Evolutionary conservation across 2,888 invertebrate genomes (phyloP), one percentile per base, ranked within the genome.

Genomic region (Drosophila yooni): DNA sequence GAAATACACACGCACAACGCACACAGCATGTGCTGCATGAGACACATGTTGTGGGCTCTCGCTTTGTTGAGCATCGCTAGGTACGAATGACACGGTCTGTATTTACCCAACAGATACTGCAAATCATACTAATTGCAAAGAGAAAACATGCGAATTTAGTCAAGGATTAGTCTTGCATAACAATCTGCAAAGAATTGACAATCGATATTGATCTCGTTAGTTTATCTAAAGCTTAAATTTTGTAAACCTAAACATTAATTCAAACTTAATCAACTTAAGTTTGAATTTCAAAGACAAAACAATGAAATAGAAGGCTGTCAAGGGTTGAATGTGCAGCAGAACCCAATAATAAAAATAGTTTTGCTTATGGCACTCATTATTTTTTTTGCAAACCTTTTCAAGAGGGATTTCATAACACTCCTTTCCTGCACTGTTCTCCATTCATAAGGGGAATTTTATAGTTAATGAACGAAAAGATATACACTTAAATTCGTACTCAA

Each of bases 1-100:
- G 83, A 89, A 86, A 79, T 70, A 78, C 76, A 70, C 60, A 66
- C 70, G 61, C 73, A 65, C 51, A 56, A 54, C 66, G 50, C 33
- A 65, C 53, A 70, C 54, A 70, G 50, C 38, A 54, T 69, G 61
- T 52, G 58, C 59, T 54, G 63, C 70, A 74, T 65, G 69, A 52
- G 71, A 67, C 82, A 77, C 74, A 74, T 81, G 75, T 79, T 83
- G 68, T 72, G 70, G 67, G 25, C 58, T 70, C 46, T 43, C 70
- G 61, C 62, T 63, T 54, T 54, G 66, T 52, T 81, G 54, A 31
- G 34, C 40, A 40, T 29, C 13, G 10, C 18, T 27, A n/a, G 25
- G 13, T 27, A 58, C 25, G 21, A 25, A 15, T 4, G 4, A 8
- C 3, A 4, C 25, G 46, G 7, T 46, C 25, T 2, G 25, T 46